Evolutionary conservation across 2,888 invertebrate species (phyloP).

Genomic region (Opisthograptis luteolata): DNA sequence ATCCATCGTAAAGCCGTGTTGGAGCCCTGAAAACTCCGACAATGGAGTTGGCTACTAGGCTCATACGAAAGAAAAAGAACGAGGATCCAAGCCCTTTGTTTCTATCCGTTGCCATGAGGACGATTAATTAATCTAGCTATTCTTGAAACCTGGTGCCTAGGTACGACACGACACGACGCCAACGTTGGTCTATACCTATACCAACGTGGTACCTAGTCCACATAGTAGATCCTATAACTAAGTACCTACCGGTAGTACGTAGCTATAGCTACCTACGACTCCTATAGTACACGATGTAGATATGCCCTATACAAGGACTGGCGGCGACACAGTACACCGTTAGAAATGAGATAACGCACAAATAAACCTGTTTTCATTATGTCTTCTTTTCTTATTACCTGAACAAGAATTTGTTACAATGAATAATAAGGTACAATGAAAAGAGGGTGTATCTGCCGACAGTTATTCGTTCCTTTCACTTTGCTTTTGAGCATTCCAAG

Average conservation of each 20-base stretch:
- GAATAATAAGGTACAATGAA: neutral
- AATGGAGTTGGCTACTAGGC: too few species aligned
- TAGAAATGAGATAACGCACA: conserved; percentile 49
- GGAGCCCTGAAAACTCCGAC: too few species aligned
- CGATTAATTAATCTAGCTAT: conserved; percentile 45
- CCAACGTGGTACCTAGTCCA: conserved; percentile 24
- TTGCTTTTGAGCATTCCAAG: too few species aligned
- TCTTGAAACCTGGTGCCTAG: conserved; percentile 52
- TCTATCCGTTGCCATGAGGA: conserved; percentile 70
- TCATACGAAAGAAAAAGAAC: too few species aligned
- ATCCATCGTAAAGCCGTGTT: too few species aligned
- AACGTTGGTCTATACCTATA: conserved; percentile 25
- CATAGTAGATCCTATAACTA: too few species aligned
- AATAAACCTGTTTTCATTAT: neutral
- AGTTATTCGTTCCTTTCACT: neutral
- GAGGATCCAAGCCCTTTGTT: too few species aligned
- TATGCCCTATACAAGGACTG: conserved; percentile 52
- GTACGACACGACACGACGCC: conserved; percentile 57
- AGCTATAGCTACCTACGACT: too few species aligned
- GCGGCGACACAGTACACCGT: conserved; percentile 55
- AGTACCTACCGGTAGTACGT: conserved; percentile 36
- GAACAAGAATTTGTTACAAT: neutral
- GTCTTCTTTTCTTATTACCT: conserved; percentile 1
- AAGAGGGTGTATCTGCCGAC: too few species aligned
- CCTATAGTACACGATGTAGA: conserved; percentile 30